Evolutionary conservation across 2,797 vertebrate genomes (phyloP), one percentile per base, ranked within the genome.

Genomic region (Buphagus erythrorhynchus): DNA sequence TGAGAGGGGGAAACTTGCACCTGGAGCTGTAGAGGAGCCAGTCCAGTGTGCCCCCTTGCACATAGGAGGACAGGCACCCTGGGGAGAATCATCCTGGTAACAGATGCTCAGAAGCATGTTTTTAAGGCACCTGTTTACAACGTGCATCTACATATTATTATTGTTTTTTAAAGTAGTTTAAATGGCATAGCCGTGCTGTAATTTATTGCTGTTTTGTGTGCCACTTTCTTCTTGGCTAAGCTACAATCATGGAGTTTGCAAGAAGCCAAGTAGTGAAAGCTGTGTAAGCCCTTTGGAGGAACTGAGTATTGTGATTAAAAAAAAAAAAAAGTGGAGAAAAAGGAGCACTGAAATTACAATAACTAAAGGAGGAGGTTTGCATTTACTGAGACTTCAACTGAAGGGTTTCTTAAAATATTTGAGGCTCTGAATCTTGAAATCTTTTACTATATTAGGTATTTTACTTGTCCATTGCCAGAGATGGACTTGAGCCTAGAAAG

Each of bases 91-190:
- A 35, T 17, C 22, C 33, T 63, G 26, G 28, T 57, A 43, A 33
- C 46, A 31, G 67, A 86, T 72, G 86, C 93, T 88, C 88, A 90
- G 76, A 90, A 93, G 92, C 94, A 93, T 94, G 95, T 88, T 94
- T 89, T 78, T 93, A 65, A 94, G 58, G 61, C 88, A 93, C 71
- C 58, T 62, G 81, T 94, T 95, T 71, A 94, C 94, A 93, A 28
- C 29, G 31, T 52, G 75, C 62, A 75, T 68, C 58, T 68, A 29
- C 17, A 21, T 81, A 29, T 59, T 77, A 38, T 28, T 66, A 8
- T 3, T 61, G 13, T 1, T 91, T 90, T 83, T 88, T 58, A 3
- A 51, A 65, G 86, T 93, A 92, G 86, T 63, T 79, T 55, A 62
- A 62, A 38, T 72, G 57, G 35, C 36, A 58, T 89, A 92, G 80